Percentiles rank a stretch among this genome's conserved stretches.
phyloP scores from a whole-genome alignment of 2,113 vertebrate genomes.

The Piaya cayana region DNA sequence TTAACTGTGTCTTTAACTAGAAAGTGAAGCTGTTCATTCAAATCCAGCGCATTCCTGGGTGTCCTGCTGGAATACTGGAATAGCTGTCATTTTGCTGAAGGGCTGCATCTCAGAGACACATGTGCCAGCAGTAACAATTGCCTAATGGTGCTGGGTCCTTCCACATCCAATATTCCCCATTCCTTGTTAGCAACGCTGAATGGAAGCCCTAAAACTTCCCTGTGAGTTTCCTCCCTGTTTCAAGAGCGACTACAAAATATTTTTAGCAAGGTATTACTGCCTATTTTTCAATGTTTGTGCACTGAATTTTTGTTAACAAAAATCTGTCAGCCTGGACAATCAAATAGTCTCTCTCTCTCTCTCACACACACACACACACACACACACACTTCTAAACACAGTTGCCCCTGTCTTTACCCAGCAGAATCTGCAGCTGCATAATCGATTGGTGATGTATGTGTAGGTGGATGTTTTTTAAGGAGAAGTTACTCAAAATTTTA shows the following conservation, averaged over 20 bases:
- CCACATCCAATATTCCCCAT: background rate
- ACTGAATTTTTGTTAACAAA: background rate
- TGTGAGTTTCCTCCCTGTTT: background rate
- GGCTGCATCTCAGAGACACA: background rate
- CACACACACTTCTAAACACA: background rate
- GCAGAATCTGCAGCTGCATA: background rate
- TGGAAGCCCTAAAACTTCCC: background rate
- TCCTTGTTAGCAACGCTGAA: background rate
- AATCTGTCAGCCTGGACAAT: background rate
- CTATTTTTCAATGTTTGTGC: background rate
- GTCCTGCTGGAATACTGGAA: slow-evolving; percentile 53
- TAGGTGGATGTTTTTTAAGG: background rate
- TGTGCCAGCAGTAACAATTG: background rate
- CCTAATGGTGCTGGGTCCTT: accelerated
- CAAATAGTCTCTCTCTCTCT: background rate
- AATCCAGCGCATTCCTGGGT: slow-evolving; percentile 45
- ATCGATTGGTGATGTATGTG: background rate
- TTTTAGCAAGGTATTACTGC: background rate
- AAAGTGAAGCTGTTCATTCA: slow-evolving; percentile 52
- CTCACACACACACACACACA: too few relatives aligned
- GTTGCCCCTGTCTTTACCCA: background rate
- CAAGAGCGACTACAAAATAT: background rate
- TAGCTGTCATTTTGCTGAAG: slow-evolving; percentile 46
- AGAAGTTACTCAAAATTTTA: background rate
- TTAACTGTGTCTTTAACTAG: slow-evolving; percentile 66